These are phyloP conservation scores for Sebastiscus tertius DNA, from an alignment of 2,797 vertebrate species.

Conservation along the genomic window DNA sequence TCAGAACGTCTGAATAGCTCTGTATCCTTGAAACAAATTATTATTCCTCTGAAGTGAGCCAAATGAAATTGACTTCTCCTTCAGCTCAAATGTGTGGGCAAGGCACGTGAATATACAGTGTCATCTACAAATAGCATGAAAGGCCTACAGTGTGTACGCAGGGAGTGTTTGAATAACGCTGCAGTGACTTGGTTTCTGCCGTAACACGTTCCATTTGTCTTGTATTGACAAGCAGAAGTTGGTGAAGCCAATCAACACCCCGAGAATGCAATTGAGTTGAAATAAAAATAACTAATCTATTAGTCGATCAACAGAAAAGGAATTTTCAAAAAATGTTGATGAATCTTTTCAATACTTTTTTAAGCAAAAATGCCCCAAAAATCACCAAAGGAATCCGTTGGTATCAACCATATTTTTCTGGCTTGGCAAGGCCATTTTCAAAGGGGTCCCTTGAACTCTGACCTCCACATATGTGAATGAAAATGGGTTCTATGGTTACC, in stretches of 20 bases:
- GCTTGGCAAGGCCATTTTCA: no score
- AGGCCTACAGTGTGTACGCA: background rate
- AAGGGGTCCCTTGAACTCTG: no score
- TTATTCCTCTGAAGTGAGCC: background rate
- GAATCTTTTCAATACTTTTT: background rate
- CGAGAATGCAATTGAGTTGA: background rate
- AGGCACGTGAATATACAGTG: background rate
- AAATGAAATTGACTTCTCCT: background rate
- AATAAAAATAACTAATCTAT: background rate
- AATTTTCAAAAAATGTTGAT: background rate
- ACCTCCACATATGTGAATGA: no score
- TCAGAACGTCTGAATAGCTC: background rate
- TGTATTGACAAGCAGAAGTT: background rate
- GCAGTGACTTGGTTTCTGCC: background rate
- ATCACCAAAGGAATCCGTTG: background rate
- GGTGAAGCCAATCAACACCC: background rate
- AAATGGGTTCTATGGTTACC: no score
- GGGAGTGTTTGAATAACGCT: background rate
- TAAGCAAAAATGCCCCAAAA: background rate
- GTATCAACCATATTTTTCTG: no score
- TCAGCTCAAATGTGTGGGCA: slow-evolving; percentile 2
- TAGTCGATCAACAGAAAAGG: background rate
- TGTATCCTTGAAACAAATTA: background rate
- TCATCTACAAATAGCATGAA: slow-evolving; percentile 1
- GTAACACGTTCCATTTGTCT: background rate